phyloP scores from a whole-genome alignment of 2,888 invertebrate genomes.

The Aspidiotus rigidus region DNA sequence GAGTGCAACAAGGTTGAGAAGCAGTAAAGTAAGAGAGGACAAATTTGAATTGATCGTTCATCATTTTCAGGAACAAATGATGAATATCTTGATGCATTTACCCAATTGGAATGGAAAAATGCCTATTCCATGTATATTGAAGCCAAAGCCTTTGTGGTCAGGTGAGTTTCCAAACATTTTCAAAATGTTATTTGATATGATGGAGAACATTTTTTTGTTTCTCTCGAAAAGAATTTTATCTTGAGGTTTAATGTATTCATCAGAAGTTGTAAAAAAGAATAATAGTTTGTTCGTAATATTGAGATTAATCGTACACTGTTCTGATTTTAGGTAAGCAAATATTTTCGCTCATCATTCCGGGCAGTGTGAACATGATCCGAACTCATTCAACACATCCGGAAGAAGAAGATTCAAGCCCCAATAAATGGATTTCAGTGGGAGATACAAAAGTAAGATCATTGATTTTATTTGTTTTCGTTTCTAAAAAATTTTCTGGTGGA shows the following conservation, averaged over 20 bases:
- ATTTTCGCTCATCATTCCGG: conserved; percentile 94
- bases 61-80: conserved; percentile 70
- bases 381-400: conserved; percentile 99
- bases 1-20: conserved; percentile 33
- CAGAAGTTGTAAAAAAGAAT: conserved; percentile 45
- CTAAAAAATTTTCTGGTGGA: no score
- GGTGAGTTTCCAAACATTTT: conserved; percentile 45
- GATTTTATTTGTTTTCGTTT: no score
- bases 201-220: no score
- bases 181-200: no score
- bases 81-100: conserved; percentile 97
- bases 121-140: conserved; percentile 93
- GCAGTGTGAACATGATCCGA: conserved; percentile 94
- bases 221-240: no score
- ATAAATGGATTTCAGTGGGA: conserved; percentile 98
- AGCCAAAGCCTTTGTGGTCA: conserved; percentile 94
- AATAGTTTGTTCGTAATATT: no score
- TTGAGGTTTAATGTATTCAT: conserved; percentile 49
- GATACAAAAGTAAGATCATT: conserved; percentile 71
- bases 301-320: conserved; percentile 21
- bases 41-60: not conserved
- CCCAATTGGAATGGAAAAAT: conserved; percentile 99
- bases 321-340: conserved; percentile 64
- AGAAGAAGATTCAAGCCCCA: conserved; percentile 96
- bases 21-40: not conserved